Percentiles rank a stretch among this genome's conserved stretches.
Evolutionary conservation across 1,140 invertebrate species (phyloP).

Genomic region (Odontomachus brunneus): DNA sequence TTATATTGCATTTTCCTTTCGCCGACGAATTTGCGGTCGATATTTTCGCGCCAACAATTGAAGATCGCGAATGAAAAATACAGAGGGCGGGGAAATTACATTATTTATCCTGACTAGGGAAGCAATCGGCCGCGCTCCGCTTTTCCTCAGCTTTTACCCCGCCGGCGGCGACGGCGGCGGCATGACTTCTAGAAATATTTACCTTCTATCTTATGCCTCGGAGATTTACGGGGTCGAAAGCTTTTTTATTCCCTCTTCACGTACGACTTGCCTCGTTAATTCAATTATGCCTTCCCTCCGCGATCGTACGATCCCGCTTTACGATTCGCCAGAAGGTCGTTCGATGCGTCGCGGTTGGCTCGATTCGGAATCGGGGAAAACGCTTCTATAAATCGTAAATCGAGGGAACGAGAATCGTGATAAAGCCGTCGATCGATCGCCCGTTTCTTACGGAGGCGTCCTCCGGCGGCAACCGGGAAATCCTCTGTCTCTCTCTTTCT

Average conservation of each 20-base stretch:
- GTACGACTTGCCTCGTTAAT: conserved; percentile 62
- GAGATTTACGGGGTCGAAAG: conserved; percentile 55
- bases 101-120: conserved; percentile 11
- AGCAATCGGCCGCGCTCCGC: conserved; percentile 14
- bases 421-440: conserved; percentile 52
- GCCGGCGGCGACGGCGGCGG: background rate
- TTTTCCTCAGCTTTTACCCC: conserved; percentile 4
- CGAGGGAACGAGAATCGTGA: conserved; percentile 54
- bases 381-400: conserved; percentile 59
- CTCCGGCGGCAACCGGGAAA: background rate
- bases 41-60: background rate
- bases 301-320: conserved; percentile 56
- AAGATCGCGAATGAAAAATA: conserved; percentile 15
- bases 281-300: conserved; percentile 44
- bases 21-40: background rate
- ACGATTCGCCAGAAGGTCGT: conserved; percentile 53
- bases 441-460: conserved; percentile 10
- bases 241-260: conserved; percentile 61
- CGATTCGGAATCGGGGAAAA: conserved; percentile 51
- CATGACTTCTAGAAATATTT: conserved; percentile 54
- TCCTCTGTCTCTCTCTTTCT: background rate
- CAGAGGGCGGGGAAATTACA: conserved; percentile 3
- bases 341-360: conserved; percentile 48
- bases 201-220: conserved; percentile 60
- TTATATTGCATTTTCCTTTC: background rate